A percentile compares a stretch with the other conserved stretches of the same genome.
Evolutionary conservation across 2,797 vertebrate genomes (phyloP).

Genomic region (Xiphophorus birchmanni): DNA sequence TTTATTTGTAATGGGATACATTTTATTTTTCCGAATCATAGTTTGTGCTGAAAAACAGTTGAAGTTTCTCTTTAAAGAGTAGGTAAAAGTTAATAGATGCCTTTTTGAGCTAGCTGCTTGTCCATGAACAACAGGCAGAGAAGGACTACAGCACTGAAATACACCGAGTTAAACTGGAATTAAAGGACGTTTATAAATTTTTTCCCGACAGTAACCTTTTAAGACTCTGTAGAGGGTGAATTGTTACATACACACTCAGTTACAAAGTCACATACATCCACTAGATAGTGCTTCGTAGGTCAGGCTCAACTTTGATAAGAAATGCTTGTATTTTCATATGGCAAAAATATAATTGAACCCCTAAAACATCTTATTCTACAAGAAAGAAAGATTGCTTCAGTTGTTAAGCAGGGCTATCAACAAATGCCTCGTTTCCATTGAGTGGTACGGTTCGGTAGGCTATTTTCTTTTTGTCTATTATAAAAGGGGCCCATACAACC

Average conservation of each 20-base stretch:
- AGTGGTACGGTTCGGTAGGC: background rate
- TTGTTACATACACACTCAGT: too few relatives aligned
- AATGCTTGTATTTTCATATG: background rate
- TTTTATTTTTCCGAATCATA: background rate
- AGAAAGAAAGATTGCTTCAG: background rate
- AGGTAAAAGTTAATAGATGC: background rate
- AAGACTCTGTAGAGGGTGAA: too few relatives aligned
- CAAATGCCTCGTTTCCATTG: background rate
- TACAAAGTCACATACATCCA: background rate
- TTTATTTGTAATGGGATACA: background rate
- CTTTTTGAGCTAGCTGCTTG: background rate
- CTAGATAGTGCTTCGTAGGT: background rate
- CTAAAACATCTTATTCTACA: background rate
- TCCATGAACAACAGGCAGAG: background rate
- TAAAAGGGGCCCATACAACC: background rate
- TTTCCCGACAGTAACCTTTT: too few relatives aligned
- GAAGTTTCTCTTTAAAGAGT: background rate
- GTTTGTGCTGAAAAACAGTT: background rate
- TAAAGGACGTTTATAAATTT: too few relatives aligned
- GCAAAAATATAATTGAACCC: background rate
- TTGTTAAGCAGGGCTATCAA: background rate
- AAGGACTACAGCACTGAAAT: background rate
- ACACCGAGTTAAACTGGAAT: too few relatives aligned
- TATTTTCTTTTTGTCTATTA: background rate
- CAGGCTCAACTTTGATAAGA: background rate